Evolutionary conservation across 2,888 invertebrate species (phyloP).

Genomic region (Panzeria rudis): DNA sequence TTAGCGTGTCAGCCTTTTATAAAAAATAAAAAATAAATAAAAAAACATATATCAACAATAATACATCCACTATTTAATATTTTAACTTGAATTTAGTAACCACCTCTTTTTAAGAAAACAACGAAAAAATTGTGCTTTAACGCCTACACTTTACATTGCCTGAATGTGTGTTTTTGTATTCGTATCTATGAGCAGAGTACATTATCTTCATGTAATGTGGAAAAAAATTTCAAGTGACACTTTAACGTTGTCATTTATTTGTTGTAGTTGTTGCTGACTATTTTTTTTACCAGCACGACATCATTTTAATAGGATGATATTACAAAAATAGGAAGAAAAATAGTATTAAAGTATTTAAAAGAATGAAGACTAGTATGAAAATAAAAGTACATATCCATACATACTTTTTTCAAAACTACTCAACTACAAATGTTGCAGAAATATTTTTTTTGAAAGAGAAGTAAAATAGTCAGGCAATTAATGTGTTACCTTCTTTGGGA

Average conservation of each 20-base stretch:
- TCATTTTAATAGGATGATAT: slow-evolving; percentile 37
- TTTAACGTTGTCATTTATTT: slow-evolving; percentile 44
- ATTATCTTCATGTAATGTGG: slow-evolving; percentile 34
- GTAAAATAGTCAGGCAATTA: too few species aligned
- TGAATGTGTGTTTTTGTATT: not conserved
- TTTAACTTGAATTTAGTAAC: slow-evolving; percentile 22
- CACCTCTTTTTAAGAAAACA: slow-evolving; percentile 35
- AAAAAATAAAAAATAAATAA: slow-evolving; percentile 1
- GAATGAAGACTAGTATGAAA: slow-evolving; percentile 7
- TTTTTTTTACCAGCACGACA: slow-evolving; percentile 50
- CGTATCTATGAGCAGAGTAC: slow-evolving; percentile 1
- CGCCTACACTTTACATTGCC: slow-evolving; percentile 43
- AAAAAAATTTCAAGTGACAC: slow-evolving; percentile 49
- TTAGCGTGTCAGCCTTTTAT: slow-evolving; percentile 6
- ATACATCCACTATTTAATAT: slow-evolving; percentile 28
- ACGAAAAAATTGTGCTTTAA: slow-evolving; percentile 36
- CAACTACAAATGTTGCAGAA: too few species aligned
- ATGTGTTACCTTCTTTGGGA: too few species aligned
- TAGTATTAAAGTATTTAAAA: slow-evolving; percentile 9
- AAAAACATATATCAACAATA: not conserved
- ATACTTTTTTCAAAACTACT: too few species aligned
- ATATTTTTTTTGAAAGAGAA: too few species aligned
- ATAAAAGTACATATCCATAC: not conserved
- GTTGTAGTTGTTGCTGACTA: slow-evolving; percentile 12
- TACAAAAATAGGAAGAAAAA: not conserved